Evolutionary conservation across 2,113 vertebrate genomes (phyloP).

Genomic region (Oxyruncus cristatus): DNA sequence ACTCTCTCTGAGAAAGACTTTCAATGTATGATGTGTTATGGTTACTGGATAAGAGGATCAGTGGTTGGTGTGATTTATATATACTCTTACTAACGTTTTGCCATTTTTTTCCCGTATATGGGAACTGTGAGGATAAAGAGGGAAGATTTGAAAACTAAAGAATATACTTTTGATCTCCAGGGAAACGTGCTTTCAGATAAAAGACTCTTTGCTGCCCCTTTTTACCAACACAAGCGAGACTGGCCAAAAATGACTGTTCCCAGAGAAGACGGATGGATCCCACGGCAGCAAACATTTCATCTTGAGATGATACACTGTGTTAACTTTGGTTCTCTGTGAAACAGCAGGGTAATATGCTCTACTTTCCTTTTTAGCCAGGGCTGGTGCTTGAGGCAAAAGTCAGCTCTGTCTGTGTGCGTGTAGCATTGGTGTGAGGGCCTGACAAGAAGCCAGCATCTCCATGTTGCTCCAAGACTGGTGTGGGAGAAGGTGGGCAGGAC

Average conservation of each 20-base stretch:
- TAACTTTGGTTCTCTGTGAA: neutral
- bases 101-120: slow-evolving; percentile 47
- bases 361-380: slow-evolving; percentile 10
- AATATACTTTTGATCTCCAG: slow-evolving; percentile 46
- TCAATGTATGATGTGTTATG: slow-evolving; percentile 47
- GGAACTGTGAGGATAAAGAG: slow-evolving; percentile 38
- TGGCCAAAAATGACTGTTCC: slow-evolving; percentile 21
- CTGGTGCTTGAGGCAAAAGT: neutral
- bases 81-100: neutral
- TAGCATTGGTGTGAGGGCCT: neutral
- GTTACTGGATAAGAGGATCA: slow-evolving; percentile 63
- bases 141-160: slow-evolving; percentile 52
- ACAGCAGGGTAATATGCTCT: neutral
- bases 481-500: neutral
- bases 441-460: neutral
- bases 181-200: slow-evolving; percentile 18
- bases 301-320: neutral
- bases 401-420: neutral
- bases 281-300: neutral
- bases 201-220: slow-evolving; percentile 19
- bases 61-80: slow-evolving; percentile 50
- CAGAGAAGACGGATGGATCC: neutral
- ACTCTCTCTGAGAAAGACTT: neutral
- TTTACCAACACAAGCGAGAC: neutral
- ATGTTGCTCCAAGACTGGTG: accelerated